Evolutionary conservation across 2,113 vertebrate genomes (phyloP).

Genomic region (Oncorhynchus nerka): DNA sequence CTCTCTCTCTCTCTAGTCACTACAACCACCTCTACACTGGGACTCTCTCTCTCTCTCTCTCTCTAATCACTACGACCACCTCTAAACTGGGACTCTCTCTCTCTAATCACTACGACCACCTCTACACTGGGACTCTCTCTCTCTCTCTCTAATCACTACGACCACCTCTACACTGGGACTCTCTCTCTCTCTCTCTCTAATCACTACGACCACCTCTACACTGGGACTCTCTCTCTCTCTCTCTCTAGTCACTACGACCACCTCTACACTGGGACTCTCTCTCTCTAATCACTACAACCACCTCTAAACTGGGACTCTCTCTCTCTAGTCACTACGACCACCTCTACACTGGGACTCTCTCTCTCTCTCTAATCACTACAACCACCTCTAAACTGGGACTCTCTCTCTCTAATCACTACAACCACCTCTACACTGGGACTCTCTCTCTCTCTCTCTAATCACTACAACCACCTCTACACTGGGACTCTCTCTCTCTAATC

Average conservation of each 20-base stretch:
- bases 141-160: constrained; percentile 35
- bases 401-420: constrained; percentile 50
- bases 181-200: constrained; percentile 42
- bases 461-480: background rate
- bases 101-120: constrained; percentile 10
- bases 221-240: background rate
- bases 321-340: constrained; percentile 2
- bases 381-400: no score
- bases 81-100: background rate
- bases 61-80: constrained; percentile 37
- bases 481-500: constrained; percentile 29
- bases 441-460: constrained; percentile 41
- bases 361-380: constrained; percentile 34
- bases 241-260: constrained; percentile 42
- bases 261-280: no score
- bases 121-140: no score
- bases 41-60: no score
- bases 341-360: no score
- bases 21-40: background rate
- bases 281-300: constrained; percentile 37
- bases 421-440: no score
- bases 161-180: no score
- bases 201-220: constrained; percentile 16
- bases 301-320: no score
- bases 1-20: constrained; percentile 42